Evolutionary conservation across 1,140 invertebrate genomes (phyloP).

Genomic region (Aphis craccivora): DNA sequence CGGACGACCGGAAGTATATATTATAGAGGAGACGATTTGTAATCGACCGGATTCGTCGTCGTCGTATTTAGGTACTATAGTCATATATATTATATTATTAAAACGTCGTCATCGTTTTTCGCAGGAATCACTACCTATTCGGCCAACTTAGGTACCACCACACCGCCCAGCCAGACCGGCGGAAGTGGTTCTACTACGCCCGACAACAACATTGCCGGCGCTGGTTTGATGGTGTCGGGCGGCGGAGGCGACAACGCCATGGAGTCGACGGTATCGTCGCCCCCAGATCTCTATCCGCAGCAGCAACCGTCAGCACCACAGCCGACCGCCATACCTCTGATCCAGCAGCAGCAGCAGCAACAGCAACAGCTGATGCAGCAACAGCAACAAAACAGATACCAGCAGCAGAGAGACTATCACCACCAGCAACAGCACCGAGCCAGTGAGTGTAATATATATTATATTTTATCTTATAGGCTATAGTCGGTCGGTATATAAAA

Average conservation of each 20-base stretch:
- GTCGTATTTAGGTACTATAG: neutral
- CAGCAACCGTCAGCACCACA: neutral
- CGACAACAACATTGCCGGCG: neutral
- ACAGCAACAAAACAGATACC: slow-evolving; percentile 41
- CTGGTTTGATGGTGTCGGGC: neutral
- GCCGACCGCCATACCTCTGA: neutral
- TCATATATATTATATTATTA: neutral
- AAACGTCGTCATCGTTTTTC: neutral
- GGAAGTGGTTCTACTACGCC: slow-evolving; percentile 32
- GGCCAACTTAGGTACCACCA: neutral
- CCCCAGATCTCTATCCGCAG: slow-evolving; percentile 26
- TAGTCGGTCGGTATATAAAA: no score
- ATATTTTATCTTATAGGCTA: no score
- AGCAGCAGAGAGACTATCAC: slow-evolving; percentile 1
- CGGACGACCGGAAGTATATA: no score
- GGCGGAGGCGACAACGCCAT: slow-evolving; percentile 4
- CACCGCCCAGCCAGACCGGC: slow-evolving; percentile 19
- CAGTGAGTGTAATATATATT: neutral
- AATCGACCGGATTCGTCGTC: neutral
- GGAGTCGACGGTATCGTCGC: slow-evolving; percentile 34
- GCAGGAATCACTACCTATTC: slow-evolving; percentile 15
- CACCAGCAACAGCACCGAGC: slow-evolving; percentile 35
- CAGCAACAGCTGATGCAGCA: neutral
- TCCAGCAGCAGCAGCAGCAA: slow-evolving; percentile 30
- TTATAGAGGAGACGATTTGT: neutral